A percentile compares a stretch with the other conserved stretches of the same genome.
These are phyloP conservation scores for Conchocele bisecta DNA, from an alignment of 2,888 invertebrate genomes.

Conservation along the genomic window DNA sequence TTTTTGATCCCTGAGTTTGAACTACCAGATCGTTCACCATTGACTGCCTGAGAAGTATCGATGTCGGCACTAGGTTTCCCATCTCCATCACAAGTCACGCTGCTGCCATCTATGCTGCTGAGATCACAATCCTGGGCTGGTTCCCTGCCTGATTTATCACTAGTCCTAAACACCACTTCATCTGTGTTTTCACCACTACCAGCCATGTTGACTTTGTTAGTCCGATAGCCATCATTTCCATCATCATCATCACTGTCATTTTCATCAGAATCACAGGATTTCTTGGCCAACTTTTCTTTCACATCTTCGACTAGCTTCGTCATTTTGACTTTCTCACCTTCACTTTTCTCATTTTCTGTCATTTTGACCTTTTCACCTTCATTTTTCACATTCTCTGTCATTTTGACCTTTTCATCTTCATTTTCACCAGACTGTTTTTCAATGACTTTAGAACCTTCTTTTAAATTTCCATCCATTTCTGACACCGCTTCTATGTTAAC, in stretches of 20 bases:
- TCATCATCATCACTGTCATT: conserved; percentile 51
- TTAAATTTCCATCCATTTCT: conserved; percentile 19
- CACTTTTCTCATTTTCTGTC: conserved; percentile 11
- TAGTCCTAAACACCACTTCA: conserved; percentile 57
- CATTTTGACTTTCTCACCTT: conserved; percentile 20
- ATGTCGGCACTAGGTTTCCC: background rate
- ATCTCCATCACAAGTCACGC: background rate
- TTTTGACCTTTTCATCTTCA: conserved; percentile 18
- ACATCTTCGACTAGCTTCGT: conserved; percentile 48
- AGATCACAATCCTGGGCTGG: conserved; percentile 36
- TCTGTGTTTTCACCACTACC: conserved; percentile 28
- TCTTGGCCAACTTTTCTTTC: conserved; percentile 47
- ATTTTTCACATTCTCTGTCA: conserved; percentile 13
- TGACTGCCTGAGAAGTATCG: background rate
- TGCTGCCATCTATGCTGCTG: conserved; percentile 13
- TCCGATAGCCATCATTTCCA: conserved; percentile 4
- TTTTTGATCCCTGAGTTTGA: conserved; percentile 33
- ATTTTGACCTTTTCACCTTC: conserved; percentile 19
- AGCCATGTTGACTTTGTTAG: conserved; percentile 19
- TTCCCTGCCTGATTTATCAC: background rate
- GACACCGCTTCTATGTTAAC: background rate
- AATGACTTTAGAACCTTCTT: conserved; percentile 15
- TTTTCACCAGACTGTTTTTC: conserved; percentile 12
- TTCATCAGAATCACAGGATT: conserved; percentile 30
- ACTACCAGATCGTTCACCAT: background rate